Evolutionary conservation across 2,888 invertebrate species (phyloP).

Genomic region (Hydroisotoma schaefferi): DNA sequence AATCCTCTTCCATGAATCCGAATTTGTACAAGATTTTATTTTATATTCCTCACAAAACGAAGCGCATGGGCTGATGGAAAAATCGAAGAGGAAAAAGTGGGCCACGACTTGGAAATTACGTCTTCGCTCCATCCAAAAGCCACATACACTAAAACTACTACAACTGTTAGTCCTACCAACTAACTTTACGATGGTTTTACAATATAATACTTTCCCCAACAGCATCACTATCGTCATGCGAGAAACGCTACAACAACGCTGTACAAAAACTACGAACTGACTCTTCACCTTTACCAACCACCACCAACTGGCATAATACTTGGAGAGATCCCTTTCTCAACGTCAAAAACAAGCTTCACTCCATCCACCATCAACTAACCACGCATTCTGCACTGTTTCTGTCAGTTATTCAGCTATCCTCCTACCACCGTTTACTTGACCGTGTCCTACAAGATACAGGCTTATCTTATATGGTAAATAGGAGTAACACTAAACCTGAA

Average conservation of each 20-base stretch:
- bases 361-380: background rate
- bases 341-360: background rate
- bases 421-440: too few species aligned
- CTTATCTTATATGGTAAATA: too few species aligned
- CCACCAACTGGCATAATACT: background rate
- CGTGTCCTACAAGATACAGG: too few species aligned
- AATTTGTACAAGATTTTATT: background rate
- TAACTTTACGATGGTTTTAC: too few species aligned
- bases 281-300: constrained; percentile 9
- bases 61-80: constrained; percentile 46
- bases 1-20: background rate
- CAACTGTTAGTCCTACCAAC: background rate
- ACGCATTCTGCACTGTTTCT: too few species aligned
- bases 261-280: too few species aligned
- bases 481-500: too few species aligned
- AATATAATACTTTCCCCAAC: too few species aligned
- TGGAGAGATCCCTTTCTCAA: background rate
- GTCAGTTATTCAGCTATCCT: too few species aligned
- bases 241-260: too few species aligned
- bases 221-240: too few species aligned
- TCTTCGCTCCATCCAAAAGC: constrained; percentile 17
- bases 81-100: constrained; percentile 49
- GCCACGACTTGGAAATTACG: constrained; percentile 44
- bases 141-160: background rate
- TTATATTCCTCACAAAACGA: background rate